These are phyloP conservation scores for Nymphalis io DNA, from an alignment of 1,140 invertebrate species.

Conservation along the genomic window DNA sequence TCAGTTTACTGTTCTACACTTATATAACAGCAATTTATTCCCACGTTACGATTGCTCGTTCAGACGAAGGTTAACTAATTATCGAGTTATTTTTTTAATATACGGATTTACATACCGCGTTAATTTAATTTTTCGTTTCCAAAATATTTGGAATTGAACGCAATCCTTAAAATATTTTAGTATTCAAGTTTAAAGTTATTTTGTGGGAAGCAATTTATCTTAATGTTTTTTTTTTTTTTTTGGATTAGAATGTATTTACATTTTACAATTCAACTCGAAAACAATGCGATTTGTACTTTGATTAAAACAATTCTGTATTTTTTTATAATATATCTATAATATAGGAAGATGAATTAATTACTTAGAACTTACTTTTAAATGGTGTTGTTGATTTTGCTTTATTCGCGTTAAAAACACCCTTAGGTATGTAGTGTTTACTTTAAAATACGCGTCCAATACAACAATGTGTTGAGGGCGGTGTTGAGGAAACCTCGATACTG, in stretches of 20 bases:
- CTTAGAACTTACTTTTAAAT: too few relatives aligned
- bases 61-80: slow-evolving; percentile 24
- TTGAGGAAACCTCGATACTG: too few relatives aligned
- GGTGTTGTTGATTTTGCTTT: too few relatives aligned
- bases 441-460: too few relatives aligned
- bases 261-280: too few relatives aligned
- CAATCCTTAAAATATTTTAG: slow-evolving; percentile 2
- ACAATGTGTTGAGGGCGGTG: too few relatives aligned
- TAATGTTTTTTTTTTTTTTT: not conserved
- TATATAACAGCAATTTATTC: slow-evolving; percentile 20
- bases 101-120: slow-evolving; percentile 18
- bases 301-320: too few relatives aligned
- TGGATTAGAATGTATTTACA: not conserved
- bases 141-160: slow-evolving; percentile 17
- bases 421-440: too few relatives aligned
- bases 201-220: not conserved
- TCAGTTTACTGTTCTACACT: not conserved
- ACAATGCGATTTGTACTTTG: too few relatives aligned
- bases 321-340: too few relatives aligned
- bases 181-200: not conserved
- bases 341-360: too few relatives aligned
- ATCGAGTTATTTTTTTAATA: slow-evolving; percentile 26
- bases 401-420: too few relatives aligned
- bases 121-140: slow-evolving; percentile 27
- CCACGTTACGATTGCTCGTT: slow-evolving; percentile 23